These are phyloP conservation scores for Athalia rosae DNA, from an alignment of 2,888 invertebrate genomes.

Conservation along the genomic window DNA sequence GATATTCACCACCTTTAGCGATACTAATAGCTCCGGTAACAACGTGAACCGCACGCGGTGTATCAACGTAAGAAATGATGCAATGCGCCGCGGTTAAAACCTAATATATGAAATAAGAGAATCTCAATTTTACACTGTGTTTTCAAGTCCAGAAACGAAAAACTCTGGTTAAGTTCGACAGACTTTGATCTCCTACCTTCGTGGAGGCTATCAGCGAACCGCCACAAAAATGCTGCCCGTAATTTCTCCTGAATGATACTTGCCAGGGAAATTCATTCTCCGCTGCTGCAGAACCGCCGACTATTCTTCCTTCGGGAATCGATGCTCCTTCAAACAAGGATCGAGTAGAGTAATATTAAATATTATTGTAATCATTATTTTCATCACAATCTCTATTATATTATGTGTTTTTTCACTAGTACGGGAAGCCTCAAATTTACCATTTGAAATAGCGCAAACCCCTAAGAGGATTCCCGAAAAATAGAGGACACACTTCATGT, in stretches of 20 bases:
- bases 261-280: conserved; percentile 53
- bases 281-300: conserved; percentile 55
- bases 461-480: neutral
- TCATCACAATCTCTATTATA: neutral
- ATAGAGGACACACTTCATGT: conserved; percentile 15
- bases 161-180: no score
- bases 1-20: conserved; percentile 32
- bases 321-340: conserved; percentile 1
- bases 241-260: conserved; percentile 51
- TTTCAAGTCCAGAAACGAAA: no score
- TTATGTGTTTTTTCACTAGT: no score
- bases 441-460: neutral
- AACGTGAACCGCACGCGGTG: neutral
- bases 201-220: conserved; percentile 44
- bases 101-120: neutral
- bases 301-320: conserved; percentile 49
- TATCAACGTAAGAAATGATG: neutral
- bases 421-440: no score
- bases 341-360: neutral
- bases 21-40: conserved; percentile 33
- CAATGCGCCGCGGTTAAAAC: conserved; percentile 44
- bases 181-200: neutral
- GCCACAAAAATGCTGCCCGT: conserved; percentile 46
- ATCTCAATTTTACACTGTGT: no score
- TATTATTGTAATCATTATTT: neutral